These are phyloP conservation scores for Heterodera schachtii DNA, from an alignment of 1,140 invertebrate genomes.

Conservation along the genomic window DNA sequence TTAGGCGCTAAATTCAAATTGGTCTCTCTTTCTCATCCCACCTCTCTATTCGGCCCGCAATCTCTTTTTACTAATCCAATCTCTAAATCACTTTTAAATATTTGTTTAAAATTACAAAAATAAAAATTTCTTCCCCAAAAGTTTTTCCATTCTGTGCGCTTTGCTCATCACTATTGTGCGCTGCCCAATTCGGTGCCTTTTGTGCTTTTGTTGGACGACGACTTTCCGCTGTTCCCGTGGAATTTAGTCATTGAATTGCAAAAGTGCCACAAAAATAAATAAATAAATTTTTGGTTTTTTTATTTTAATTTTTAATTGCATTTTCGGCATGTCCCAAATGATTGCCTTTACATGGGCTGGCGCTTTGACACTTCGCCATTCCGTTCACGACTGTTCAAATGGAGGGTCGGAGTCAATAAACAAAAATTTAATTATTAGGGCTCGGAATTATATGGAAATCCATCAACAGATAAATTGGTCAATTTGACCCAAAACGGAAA, in stretches of 20 bases:
- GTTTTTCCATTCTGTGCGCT: slow-evolving; percentile 49
- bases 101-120: too few relatives aligned
- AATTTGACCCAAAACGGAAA: too few relatives aligned
- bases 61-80: too few relatives aligned
- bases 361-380: slow-evolving; percentile 59
- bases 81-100: too few relatives aligned
- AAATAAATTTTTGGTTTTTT: too few relatives aligned
- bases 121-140: slow-evolving; percentile 27
- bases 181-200: slow-evolving; percentile 36
- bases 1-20: slow-evolving; percentile 7
- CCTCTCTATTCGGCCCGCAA: too few relatives aligned
- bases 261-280: background rate
- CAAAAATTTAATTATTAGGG: background rate
- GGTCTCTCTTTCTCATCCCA: too few relatives aligned
- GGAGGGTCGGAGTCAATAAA: slow-evolving; percentile 41
- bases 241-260: slow-evolving; percentile 48
- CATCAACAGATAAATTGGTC: too few relatives aligned
- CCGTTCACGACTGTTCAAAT: slow-evolving; percentile 51
- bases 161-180: slow-evolving; percentile 45
- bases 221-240: slow-evolving; percentile 51
- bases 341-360: slow-evolving; percentile 56
- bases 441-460: too few relatives aligned
- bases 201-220: slow-evolving; percentile 58
- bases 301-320: too few relatives aligned
- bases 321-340: slow-evolving; percentile 31